A percentile compares a stretch with the other conserved stretches of the same genome.
Conservation (phyloP, 2,113 vertebrate species). For the Ciconia maguari region DNA sequence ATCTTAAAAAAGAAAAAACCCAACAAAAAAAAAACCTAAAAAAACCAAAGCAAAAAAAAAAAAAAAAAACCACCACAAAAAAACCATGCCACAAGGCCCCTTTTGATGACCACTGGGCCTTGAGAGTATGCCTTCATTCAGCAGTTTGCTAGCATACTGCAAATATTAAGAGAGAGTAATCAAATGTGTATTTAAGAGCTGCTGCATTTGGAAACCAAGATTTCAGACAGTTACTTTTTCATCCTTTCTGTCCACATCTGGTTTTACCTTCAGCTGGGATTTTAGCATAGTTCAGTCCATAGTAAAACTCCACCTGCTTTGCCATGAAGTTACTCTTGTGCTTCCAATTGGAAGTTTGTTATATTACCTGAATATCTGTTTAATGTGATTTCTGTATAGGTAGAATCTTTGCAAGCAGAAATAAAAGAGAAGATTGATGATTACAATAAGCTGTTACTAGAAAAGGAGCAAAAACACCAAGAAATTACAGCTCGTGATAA, state of each 20-base stretch:
- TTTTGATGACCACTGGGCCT: background rate
- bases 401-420: conserved; percentile 85
- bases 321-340: background rate
- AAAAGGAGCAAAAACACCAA: conserved; percentile 81
- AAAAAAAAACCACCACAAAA: background rate
- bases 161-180: background rate
- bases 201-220: background rate
- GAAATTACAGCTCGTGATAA: conserved; percentile 81
- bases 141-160: background rate
- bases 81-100: background rate
- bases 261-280: background rate
- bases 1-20: background rate
- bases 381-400: conserved; percentile 71
- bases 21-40: background rate
- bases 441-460: conserved; percentile 76
- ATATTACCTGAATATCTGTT: background rate
- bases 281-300: background rate
- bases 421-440: conserved; percentile 85
- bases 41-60: background rate
- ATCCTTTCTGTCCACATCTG: background rate
- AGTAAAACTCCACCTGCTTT: background rate
- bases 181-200: background rate
- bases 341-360: background rate
- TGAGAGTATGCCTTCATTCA: background rate
- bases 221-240: conserved; percentile 11